Evolutionary conservation across 2,888 invertebrate genomes (phyloP), one percentile per base, ranked within the genome.

Genomic region (Cosmopolites sordidus): DNA sequence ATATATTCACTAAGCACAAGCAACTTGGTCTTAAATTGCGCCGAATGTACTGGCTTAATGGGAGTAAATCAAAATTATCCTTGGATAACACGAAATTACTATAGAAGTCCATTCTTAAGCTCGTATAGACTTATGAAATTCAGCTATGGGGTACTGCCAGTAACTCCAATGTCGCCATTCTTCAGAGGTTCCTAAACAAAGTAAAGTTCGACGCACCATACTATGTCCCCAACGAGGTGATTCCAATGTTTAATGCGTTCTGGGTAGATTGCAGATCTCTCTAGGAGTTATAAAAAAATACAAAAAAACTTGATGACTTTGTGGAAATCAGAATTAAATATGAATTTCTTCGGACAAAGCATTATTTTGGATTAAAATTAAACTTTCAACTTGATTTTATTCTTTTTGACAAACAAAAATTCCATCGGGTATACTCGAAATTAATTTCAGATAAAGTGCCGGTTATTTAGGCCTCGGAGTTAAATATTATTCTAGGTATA

Each of bases 111-210:
- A 44, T 29, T 8, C 44, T 44, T n/a, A n/a, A n/a, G n/a, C n/a
- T n/a, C n/a, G n/a, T n/a, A n/a, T n/a, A n/a, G n/a, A n/a, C n/a
- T n/a, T n/a, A n/a, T n/a, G n/a, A n/a, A n/a, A n/a, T n/a, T n/a
- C n/a, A n/a, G n/a, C 27, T 58, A 15, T 61, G 54, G 57, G 60
- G 60, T n/a, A 44, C 50, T 29, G 49, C 54, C 18, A 51, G 43
- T 30, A 51, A 42, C 14, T 58, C 55, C 30, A 58, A 59, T 37
- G 38, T 56, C n/a, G 43, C 41, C 27, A 58, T 58, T 16, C 39
- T 59, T 22, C 50, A 58, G 44, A 51, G 48, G 22, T 56, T 53
- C 30, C 60, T 58, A 49, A 50, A 46, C 14, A 60, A 58, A n/a
- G n/a, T n/a, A n/a, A n/a, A n/a, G n/a, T n/a, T n/a, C n/a, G n/a